Conservation (phyloP, 2,888 invertebrate genomes). For the Stenurella melanura region DNA sequence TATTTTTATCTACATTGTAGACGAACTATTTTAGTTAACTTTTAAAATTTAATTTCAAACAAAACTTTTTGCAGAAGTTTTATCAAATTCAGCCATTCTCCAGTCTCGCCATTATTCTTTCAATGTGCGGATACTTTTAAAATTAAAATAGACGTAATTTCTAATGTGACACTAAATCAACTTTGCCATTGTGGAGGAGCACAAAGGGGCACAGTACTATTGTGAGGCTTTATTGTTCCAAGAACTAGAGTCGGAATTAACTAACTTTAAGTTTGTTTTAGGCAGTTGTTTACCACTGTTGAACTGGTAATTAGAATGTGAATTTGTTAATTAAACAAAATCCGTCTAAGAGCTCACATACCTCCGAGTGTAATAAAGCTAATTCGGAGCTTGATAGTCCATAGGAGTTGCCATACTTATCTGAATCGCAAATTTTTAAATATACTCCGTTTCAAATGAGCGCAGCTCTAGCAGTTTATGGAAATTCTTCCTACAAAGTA, state of each 20-base stretch:
- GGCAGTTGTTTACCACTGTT: slow-evolving; percentile 65
- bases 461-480: background rate
- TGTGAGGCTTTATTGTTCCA: slow-evolving; percentile 54
- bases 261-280: slow-evolving; percentile 66
- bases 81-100: background rate
- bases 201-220: slow-evolving; percentile 53
- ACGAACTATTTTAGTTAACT: too few relatives aligned
- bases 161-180: slow-evolving; percentile 48
- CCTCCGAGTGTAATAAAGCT: slow-evolving; percentile 52
- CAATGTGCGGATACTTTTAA: slow-evolving; percentile 32
- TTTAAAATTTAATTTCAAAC: background rate
- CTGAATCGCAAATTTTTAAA: slow-evolving; percentile 29
- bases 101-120: slow-evolving; percentile 12
- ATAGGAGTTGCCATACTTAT: slow-evolving; percentile 23
- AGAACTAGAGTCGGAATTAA: slow-evolving; percentile 61
- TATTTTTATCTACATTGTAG: too few relatives aligned
- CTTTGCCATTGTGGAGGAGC: slow-evolving; percentile 40
- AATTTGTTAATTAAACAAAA: slow-evolving; percentile 67
- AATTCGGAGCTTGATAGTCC: slow-evolving; percentile 44
- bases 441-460: slow-evolving; percentile 9
- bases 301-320: slow-evolving; percentile 66
- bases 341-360: slow-evolving; percentile 40
- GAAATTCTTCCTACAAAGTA: background rate
- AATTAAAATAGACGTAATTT: slow-evolving; percentile 44
- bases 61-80: background rate